phyloP scores from a whole-genome alignment of 2,113 vertebrate species.

The Pterocles orientalis region DNA sequence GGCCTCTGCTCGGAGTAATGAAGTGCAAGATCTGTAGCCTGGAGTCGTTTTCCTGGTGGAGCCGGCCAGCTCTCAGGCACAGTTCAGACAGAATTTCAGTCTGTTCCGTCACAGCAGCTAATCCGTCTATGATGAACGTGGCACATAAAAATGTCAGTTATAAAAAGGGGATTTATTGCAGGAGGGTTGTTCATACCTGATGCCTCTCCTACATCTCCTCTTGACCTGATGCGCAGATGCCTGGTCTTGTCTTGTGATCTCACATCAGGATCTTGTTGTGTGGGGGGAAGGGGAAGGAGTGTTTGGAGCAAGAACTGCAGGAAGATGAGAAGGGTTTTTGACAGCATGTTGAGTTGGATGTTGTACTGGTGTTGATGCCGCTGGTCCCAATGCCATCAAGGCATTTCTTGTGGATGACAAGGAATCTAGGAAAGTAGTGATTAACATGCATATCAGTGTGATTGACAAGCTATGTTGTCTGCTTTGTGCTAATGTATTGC shows the following conservation, averaged over 20 bases:
- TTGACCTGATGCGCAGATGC: conserved; percentile 45
- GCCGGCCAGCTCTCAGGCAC: background rate
- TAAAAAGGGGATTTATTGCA: background rate
- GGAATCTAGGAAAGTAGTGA: conserved; percentile 73
- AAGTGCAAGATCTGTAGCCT: background rate
- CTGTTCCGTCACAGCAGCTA: background rate
- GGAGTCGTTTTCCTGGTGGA: background rate
- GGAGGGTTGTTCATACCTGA: conserved; percentile 45
- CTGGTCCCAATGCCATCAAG: conserved; percentile 70
- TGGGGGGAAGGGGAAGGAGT: conserved; percentile 25
- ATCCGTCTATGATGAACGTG: background rate
- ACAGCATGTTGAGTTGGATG: conserved; percentile 64
- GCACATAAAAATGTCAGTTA: background rate
- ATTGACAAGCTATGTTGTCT: conserved; percentile 45
- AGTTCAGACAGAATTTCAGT: background rate
- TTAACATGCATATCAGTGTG: conserved; percentile 69
- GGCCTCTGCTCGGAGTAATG: background rate
- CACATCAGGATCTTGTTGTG: conserved; percentile 61
- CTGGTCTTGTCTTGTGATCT: conserved; percentile 57
- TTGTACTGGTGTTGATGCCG: conserved; percentile 59
- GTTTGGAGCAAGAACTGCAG: conserved; percentile 64
- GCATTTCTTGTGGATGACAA: conserved; percentile 68
- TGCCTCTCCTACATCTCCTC: conserved; percentile 66
- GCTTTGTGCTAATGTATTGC: conserved; percentile 34
- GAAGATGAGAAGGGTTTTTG: conserved; percentile 67